A percentile compares a stretch with the other conserved stretches of the same genome.
Evolutionary conservation across 35 echinoderm and acorn worm species (phyloP).

Genomic region (Heliocidaris erythrogramma): DNA sequence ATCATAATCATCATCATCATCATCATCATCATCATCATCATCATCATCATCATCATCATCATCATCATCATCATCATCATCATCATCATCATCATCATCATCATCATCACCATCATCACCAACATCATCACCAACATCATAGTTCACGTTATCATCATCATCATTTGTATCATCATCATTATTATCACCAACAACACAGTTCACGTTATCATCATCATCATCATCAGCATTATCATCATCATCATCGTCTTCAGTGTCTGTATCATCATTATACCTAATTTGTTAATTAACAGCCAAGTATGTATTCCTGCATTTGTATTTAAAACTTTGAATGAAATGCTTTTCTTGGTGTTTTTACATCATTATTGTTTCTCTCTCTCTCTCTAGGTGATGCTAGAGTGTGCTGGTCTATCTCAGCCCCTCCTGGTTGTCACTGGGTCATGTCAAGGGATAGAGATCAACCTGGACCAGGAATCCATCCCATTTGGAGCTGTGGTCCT

Average conservation of each 20-base stretch:
- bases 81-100: neutral
- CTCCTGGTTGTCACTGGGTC: slow-evolving; percentile 91
- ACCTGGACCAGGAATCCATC: slow-evolving; percentile 97
- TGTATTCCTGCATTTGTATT: too few species aligned
- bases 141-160: neutral
- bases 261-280: too few species aligned
- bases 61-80: neutral
- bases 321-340: too few species aligned
- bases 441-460: slow-evolving; percentile 97
- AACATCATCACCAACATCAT: neutral
- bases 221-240: too few species aligned
- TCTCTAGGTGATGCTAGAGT: slow-evolving; percentile 93
- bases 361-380: neutral
- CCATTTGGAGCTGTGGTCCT: slow-evolving; percentile 95
- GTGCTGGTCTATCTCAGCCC: slow-evolving; percentile 96
- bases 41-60: too few species aligned
- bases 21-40: neutral
- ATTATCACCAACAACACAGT: too few species aligned
- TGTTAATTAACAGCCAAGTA: too few species aligned
- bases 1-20: neutral
- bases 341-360: neutral
- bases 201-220: neutral
- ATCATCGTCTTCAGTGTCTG: too few species aligned
- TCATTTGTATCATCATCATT: neutral
- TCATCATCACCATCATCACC: neutral